Percentiles rank a stretch among this genome's conserved stretches.
Evolutionary conservation across 2,113 vertebrate species (phyloP).

Genomic region (Stomatorhinus ivindoensis): DNA sequence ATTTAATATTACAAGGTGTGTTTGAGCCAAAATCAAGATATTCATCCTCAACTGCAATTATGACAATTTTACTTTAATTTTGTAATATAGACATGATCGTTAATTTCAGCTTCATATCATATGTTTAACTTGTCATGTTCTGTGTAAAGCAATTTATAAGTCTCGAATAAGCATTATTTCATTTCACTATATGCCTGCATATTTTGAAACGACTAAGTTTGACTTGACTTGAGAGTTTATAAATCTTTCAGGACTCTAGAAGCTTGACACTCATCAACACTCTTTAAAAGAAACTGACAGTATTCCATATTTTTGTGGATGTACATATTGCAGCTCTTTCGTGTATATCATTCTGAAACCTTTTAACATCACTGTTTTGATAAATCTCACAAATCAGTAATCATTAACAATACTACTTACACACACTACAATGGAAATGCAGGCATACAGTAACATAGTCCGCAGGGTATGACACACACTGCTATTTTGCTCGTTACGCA

Average conservation of each 20-base stretch:
- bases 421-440: not conserved
- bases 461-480: not conserved
- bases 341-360: not conserved
- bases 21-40: not conserved
- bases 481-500: not conserved
- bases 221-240: not conserved
- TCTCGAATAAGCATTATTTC: not conserved
- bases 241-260: not conserved
- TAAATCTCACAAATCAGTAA: not conserved
- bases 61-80: not conserved
- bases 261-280: not conserved
- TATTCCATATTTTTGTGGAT: not conserved
- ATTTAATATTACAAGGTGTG: too few relatives aligned
- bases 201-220: not conserved
- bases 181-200: not conserved
- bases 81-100: not conserved
- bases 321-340: not conserved
- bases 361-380: not conserved
- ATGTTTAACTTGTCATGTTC: not conserved
- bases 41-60: not conserved
- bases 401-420: not conserved
- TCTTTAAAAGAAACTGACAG: not conserved
- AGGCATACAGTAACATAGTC: not conserved
- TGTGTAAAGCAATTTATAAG: not conserved
- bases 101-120: not conserved